Evolutionary conservation across 2,113 vertebrate genomes (phyloP).

Genomic region (Tachuris rubrigastra): DNA sequence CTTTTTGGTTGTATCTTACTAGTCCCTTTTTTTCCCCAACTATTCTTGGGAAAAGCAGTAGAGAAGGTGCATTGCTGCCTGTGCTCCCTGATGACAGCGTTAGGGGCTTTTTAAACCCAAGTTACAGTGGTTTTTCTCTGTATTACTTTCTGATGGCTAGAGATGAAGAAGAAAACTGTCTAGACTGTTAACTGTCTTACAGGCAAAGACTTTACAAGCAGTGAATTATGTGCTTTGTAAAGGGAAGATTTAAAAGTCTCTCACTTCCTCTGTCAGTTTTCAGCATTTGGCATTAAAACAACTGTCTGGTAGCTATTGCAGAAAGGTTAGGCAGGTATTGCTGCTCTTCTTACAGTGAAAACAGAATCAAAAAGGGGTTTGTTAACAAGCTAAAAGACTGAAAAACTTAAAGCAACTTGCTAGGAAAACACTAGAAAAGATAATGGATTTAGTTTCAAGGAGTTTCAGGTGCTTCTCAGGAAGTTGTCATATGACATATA

Average conservation of each 20-base stretch:
- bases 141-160: not conserved
- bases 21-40: fast-evolving
- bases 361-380: not conserved
- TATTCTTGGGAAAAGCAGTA: not conserved
- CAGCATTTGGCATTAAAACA: not conserved
- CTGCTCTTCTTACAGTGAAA: not conserved
- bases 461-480: not conserved
- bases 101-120: not conserved
- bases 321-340: not conserved
- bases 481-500: not conserved
- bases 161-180: not conserved
- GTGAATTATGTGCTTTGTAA: not conserved
- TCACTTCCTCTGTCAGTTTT: not conserved
- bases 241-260: not conserved
- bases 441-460: not conserved
- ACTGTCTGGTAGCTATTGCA: not conserved
- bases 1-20: not conserved
- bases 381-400: not conserved
- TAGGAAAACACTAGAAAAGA: not conserved
- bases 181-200: not conserved
- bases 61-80: not conserved
- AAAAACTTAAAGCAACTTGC: not conserved
- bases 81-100: not conserved
- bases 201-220: not conserved
- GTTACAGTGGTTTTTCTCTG: not conserved